These are phyloP conservation scores for Trachelus troglodyta DNA, from an alignment of 2,888 invertebrate species.

Conservation along the genomic window DNA sequence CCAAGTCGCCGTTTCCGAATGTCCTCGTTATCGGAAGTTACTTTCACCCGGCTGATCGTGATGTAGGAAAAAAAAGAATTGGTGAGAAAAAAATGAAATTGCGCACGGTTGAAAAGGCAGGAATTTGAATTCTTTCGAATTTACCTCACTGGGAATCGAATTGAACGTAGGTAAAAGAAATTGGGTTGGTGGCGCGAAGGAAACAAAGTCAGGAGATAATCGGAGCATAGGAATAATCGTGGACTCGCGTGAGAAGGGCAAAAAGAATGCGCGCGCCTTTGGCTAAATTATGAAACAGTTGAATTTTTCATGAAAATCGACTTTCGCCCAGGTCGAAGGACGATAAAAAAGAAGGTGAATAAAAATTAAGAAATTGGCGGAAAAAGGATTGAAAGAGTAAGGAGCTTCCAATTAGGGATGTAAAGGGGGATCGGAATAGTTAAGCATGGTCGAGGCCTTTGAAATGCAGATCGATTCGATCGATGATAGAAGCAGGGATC, in stretches of 20 bases:
- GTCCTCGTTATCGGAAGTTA: conserved; percentile 14
- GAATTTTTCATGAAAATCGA: neutral
- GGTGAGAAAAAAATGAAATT: neutral
- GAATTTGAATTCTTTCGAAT: neutral
- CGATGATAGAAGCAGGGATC: conserved; percentile 23
- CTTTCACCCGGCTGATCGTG: conserved; percentile 9
- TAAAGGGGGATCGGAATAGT: neutral
- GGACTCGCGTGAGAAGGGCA: neutral
- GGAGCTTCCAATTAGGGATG: neutral
- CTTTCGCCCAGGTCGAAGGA: neutral
- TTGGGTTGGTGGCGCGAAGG: neutral
- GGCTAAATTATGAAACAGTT: neutral
- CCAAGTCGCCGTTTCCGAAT: neutral
- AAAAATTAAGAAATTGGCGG: neutral
- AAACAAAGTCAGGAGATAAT: neutral
- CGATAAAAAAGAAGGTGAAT: neutral
- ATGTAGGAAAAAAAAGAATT: neutral
- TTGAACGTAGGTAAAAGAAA: neutral
- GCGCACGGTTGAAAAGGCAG: neutral
- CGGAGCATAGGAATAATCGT: neutral
- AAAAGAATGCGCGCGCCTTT: neutral
- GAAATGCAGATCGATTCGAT: conserved; percentile 43
- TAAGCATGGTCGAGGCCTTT: conserved; percentile 23
- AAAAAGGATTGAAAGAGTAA: neutral
- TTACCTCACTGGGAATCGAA: neutral